phyloP scores from a whole-genome alignment of 2,888 invertebrate species.

The Spialia ferax region DNA sequence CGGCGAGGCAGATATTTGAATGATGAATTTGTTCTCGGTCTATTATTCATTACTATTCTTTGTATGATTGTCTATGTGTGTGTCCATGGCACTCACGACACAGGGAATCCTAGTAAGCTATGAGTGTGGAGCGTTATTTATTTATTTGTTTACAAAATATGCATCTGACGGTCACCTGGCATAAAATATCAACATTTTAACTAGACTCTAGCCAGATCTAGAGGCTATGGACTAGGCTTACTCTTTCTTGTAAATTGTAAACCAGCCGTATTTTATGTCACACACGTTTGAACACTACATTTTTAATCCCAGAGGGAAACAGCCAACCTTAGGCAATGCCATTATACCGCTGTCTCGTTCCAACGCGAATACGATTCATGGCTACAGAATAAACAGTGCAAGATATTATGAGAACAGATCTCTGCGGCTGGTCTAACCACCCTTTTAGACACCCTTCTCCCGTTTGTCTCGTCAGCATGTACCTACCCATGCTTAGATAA shows the following conservation, averaged over 20 bases:
- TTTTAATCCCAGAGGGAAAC: conserved; percentile 15
- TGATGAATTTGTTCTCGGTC: no score
- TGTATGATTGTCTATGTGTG: no score
- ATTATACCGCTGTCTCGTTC: conserved; percentile 14
- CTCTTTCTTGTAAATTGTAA: neutral
- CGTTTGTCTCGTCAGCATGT: conserved; percentile 27
- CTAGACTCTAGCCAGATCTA: neutral
- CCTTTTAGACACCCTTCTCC: conserved; percentile 29
- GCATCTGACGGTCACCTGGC: neutral
- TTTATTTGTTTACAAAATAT: no score
- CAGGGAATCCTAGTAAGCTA: no score
- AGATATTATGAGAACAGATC: conserved; percentile 27
- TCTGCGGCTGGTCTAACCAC: conserved; percentile 34
- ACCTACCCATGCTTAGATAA: neutral
- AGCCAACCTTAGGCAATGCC: conserved; percentile 9
- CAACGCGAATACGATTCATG: neutral
- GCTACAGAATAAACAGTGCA: conserved; percentile 24
- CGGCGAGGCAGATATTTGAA: no score
- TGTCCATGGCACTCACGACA: no score
- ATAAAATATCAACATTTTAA: neutral
- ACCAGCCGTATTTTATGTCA: neutral
- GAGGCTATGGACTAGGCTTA: neutral
- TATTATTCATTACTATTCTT: no score
- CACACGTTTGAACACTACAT: conserved; percentile 2
- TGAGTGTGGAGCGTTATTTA: no score